These are phyloP conservation scores for Pseudomugil gertrudae DNA, from an alignment of 2,797 vertebrate genomes.

Conservation along the genomic window DNA sequence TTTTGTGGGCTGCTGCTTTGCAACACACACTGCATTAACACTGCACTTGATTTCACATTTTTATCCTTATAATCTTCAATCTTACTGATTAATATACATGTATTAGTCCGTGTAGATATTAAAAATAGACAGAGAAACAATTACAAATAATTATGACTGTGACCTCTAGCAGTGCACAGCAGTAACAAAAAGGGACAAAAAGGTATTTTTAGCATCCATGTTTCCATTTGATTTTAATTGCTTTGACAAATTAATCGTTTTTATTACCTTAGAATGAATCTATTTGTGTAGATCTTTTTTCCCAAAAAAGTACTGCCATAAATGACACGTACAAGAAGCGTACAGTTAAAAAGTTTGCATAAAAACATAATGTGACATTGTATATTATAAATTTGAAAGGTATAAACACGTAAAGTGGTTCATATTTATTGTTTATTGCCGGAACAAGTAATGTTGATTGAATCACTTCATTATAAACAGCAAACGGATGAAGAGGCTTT, in stretches of 20 bases:
- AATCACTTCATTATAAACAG: not conserved
- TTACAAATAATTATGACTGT: not conserved
- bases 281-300: not conserved
- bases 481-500: not conserved
- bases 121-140: not conserved
- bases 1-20: slow-evolving; percentile 10
- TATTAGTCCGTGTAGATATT: not conserved
- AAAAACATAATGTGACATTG: not conserved
- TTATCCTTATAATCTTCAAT: not conserved
- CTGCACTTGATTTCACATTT: not conserved
- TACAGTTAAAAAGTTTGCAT: not conserved
- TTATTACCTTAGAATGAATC: not conserved
- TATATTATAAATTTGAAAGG: not conserved
- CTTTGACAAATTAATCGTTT: not conserved
- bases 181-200: not conserved
- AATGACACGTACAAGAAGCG: not conserved
- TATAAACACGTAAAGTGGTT: not conserved
- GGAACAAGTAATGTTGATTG: not conserved
- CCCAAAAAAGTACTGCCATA: not conserved
- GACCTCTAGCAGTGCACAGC: not conserved
- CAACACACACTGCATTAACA: not conserved
- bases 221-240: not conserved
- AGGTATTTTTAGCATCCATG: not conserved
- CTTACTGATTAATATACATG: not conserved
- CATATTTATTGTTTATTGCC: not conserved